Base-by-base conservation (phyloP, 2,888 invertebrate genomes). In the Epiblema foenella region DNA sequence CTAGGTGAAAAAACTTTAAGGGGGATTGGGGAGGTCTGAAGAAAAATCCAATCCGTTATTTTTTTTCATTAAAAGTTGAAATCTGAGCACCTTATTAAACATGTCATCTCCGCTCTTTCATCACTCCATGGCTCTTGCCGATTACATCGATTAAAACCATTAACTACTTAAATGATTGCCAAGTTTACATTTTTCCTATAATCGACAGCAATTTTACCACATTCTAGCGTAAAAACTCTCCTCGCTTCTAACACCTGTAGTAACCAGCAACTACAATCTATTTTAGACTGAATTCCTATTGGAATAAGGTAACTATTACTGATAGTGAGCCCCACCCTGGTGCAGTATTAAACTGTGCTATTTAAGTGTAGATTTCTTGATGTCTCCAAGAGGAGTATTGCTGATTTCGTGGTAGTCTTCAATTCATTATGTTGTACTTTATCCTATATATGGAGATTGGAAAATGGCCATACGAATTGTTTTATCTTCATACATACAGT, bases 121-220 rank as follows among this genome's bases (percentile, higher is more conserved):
- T 29, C n/a, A 12, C 67, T 62, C 71, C 49, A 15, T 62, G 71
- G 58, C 66, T 15, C 24, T n/a, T 37, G 17, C 52, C 73, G 80
- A 82, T 81, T 79, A 77, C 72, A 42, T 59, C 78, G 77, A 82
- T 84, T 80, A 82, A 75, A 78, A 77, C 78, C 79, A 83, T 84
- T 85, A 85, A 80, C 80, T 83, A 79, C 82, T 82, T 83, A 80
- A 82, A 80, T 76, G 78, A 85, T 83, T 77, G 81, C 81, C 77
- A 77, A 83, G 77, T 78, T 82, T 76, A 76, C 76, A 78, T 82
- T 84, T 82, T 80, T 78, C 77, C 69, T 75, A 75, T 81, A 82
- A 84, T 85, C 77, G 78, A 74, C 74, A 72, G 79, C 79, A 78
- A 83, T 78, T 81, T 79, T 78, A 75, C 73, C 74, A 78, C 82